Evolutionary conservation across 2,113 vertebrate genomes (phyloP), one percentile per base, ranked within the genome.

Genomic region (Clarias macrocephalus): DNA sequence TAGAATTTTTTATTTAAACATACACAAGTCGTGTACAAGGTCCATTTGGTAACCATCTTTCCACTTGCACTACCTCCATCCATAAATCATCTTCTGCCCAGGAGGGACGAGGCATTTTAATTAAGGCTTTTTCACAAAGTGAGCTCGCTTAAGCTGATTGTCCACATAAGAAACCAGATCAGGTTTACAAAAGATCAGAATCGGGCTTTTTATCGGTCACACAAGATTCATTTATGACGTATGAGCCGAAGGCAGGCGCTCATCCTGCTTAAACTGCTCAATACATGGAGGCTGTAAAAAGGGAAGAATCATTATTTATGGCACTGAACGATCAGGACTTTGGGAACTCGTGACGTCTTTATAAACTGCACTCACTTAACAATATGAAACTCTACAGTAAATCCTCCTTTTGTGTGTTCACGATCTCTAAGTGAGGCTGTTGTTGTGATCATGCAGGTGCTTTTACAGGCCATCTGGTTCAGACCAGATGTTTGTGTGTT

Each of bases 51-150:
- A 19, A 18, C 65, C 25, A 57, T 66, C 25, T 72, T 62, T 62
- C 33, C 19, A 13, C 57, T 23, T 37, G 30, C 57, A 37, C 52
- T 25, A 83, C 2, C 6, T 65, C 59, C 25, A 77, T 48, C 42
- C 42, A 28, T 52, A 85, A 21, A 85, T 79, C 73, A 65, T 56
- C n/a, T 28, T 84, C 52, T 37, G 33, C 48, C 63, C 15, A 15
- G 37, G 52, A 59, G n/a, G 52, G 59, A 81, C 60, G 54, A 60
- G 68, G 54, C 30, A n/a, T 75, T 85, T 80, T 60, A 66, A 63
- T 66, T 63, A 68, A 66, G 60, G n/a, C 42, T 56, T 15, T 79
- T 25, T 80, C 42, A 25, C 54, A 56, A 86, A 80, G 56, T 80
- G 63, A 42, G 16, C 48, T 80, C 30, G 3, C 18, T 63, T n/a